Base-by-base conservation (phyloP, 2,888 invertebrate species). In the Hymenopus coronatus region DNA sequence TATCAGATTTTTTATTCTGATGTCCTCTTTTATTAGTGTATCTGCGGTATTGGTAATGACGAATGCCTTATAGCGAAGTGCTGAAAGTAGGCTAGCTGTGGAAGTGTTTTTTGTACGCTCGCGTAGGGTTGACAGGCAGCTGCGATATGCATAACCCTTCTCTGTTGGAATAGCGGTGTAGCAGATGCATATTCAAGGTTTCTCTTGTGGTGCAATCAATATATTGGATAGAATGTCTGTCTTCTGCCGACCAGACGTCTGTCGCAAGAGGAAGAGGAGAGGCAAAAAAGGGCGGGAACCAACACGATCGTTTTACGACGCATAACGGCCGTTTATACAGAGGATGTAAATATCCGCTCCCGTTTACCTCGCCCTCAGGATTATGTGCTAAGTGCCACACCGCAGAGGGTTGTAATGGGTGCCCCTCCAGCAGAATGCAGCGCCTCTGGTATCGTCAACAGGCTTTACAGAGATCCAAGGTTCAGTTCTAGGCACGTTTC, bases 141-240 rank as follows among this genome's bases (percentile, higher is more conserved):
- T 87, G 87, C 82, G 81, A 82, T 87, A 87, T 87, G 87, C 87
- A 87, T 33, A 87, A 82, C 82, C 81, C 87, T 70, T 70, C 46
- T 87, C 82, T 82, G 87, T 87, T 87, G 40, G 87, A 33, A 87
- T 82, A 85, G 54, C 85, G 85, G 46, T 54, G 27, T 25, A 82
- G 87, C 87, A 87, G 87, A 87, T 87, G 87, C 82, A 87, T 87
- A 87, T 30, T 87, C 33, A 82, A 82, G 40, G 33, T 82, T 70
- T 70, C 54, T 70, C 54, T 70, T 70, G 54, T 70, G 54, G 25
- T 70, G 54, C 54, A 70, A 70, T 70, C 54, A 70, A 70, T 70
- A 70, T 70, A 70, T 70, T 70, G 54, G 54, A 70, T 70, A 70
- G 54, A 70, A 70, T 70, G 54, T 70, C 54, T 70, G 54, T 70